Evolutionary conservation across 1,140 invertebrate species (phyloP).

Genomic region (Condylostylus longicornis): DNA sequence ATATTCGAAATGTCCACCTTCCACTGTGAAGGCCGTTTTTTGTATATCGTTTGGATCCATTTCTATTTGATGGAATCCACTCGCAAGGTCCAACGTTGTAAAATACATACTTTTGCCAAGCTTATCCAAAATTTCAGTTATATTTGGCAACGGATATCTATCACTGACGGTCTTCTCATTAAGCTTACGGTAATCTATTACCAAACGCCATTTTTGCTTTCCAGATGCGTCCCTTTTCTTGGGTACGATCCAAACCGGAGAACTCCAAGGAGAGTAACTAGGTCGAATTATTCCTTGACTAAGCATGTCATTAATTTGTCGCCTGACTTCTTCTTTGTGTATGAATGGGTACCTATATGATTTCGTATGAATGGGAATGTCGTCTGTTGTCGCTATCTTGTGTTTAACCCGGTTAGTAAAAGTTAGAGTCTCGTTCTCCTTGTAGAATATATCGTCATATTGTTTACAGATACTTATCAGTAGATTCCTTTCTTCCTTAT

Average conservation of each 20-base stretch:
- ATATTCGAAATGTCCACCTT: conserved; percentile 17
- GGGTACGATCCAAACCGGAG: conserved; percentile 12
- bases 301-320: conserved; percentile 22
- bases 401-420: conserved; percentile 14
- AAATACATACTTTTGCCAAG: conserved; percentile 32
- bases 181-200: conserved; percentile 30
- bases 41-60: conserved; percentile 20
- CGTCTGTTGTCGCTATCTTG: conserved; percentile 13
- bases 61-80: conserved; percentile 36
- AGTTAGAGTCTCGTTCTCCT: conserved; percentile 9
- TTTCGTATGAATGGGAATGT: conserved; percentile 16
- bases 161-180: conserved; percentile 33
- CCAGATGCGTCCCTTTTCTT: conserved; percentile 14
- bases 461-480: no score
- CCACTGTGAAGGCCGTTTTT: conserved; percentile 33
- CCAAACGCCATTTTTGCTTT: conserved; percentile 20
- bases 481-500: no score
- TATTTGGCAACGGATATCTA: conserved; percentile 35
- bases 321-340: conserved; percentile 21
- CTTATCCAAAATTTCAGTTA: conserved; percentile 32
- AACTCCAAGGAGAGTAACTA: conserved; percentile 8
- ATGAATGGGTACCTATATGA: conserved; percentile 23
- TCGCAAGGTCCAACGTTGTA: conserved; percentile 31
- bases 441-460: no score
- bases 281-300: conserved; percentile 10